These are phyloP conservation scores for Notocelia uddmanniana DNA, from an alignment of 2,888 invertebrate species.

Conservation along the genomic window DNA sequence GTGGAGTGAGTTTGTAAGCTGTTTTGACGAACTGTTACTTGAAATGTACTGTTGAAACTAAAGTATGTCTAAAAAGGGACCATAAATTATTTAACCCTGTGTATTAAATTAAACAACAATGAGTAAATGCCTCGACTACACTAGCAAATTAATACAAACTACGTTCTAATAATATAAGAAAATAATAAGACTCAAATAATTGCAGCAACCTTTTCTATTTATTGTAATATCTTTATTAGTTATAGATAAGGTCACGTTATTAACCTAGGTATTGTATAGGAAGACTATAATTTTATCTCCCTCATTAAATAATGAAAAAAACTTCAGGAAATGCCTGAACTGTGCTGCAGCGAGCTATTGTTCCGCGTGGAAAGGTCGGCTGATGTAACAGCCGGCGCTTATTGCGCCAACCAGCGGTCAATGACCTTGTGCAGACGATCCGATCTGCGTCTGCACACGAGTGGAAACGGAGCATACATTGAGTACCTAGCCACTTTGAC, in stretches of 20 bases:
- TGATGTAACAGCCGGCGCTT: slow-evolving; percentile 73
- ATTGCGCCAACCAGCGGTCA: slow-evolving; percentile 80
- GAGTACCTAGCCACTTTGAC: slow-evolving; percentile 45
- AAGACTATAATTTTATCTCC: slow-evolving; percentile 12
- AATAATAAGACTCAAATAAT: too few species aligned
- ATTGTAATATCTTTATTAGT: neutral
- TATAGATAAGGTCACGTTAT: neutral
- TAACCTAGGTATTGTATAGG: slow-evolving; percentile 7
- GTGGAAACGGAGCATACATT: slow-evolving; percentile 58
- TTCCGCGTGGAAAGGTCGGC: slow-evolving; percentile 81
- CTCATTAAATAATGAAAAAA: slow-evolving; percentile 13
- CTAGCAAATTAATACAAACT: neutral
- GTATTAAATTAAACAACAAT: neutral
- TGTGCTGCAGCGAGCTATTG: slow-evolving; percentile 58
- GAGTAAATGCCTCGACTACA: neutral
- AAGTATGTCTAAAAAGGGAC: too few species aligned
- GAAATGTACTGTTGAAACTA: too few species aligned
- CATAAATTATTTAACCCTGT: neutral
- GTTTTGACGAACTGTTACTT: too few species aligned
- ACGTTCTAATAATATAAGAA: too few species aligned
- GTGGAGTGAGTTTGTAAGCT: too few species aligned
- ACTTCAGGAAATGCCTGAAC: slow-evolving; percentile 42
- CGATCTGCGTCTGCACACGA: slow-evolving; percentile 65
- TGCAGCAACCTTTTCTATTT: neutral
- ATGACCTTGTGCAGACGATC: slow-evolving; percentile 69